Evolutionary conservation across 2,797 vertebrate species (phyloP), one percentile per base, ranked within the genome.

Genomic region (Silurus aristotelis): DNA sequence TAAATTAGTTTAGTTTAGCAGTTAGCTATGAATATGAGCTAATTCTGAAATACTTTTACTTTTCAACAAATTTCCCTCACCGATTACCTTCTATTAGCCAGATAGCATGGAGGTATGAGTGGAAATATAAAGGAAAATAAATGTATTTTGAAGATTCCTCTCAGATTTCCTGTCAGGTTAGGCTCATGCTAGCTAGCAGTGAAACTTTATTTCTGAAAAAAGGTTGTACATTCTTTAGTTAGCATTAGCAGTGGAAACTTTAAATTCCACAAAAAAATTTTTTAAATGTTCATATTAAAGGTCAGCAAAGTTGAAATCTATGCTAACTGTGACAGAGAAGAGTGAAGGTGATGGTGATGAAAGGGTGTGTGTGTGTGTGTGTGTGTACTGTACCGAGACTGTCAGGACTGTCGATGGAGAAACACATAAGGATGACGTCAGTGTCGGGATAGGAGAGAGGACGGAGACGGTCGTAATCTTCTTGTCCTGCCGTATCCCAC

Each of bases 381-480:
- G 46, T 1, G 43, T 64, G 20, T 46, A 64, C 31, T 93, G 95
- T 86, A 96, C 96, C 96, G 85, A 97, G 94, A 92, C 96, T 97
- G 92, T 97, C 96, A 1, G 96, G 96, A 83, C 96, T 97, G 92
- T 97, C 96, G 60, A 97, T 96, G 87, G 96, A 97, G 90, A 97
- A 97, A 89, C 96, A 97, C 96, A 97, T 97, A 70, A 97, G 95
- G 87, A 97, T 97, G 89, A 97, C 96, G 85, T 97, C 96, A 2
- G 96, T 97, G 90, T 97, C 96, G 20, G 96, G 96, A 89, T 97
- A 97, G 6, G 96, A 96, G 38, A 97, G 95, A 0, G 96, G 96
- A 25, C 96, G 94, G 83, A 97, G 94, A 78, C 96, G 92, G 90
- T 97, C 96, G 3, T 97, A 97, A 91, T 97, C 96, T 89, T 97